Conservation (phyloP, 2,797 vertebrate genomes). For the Squalus acanthias region DNA sequence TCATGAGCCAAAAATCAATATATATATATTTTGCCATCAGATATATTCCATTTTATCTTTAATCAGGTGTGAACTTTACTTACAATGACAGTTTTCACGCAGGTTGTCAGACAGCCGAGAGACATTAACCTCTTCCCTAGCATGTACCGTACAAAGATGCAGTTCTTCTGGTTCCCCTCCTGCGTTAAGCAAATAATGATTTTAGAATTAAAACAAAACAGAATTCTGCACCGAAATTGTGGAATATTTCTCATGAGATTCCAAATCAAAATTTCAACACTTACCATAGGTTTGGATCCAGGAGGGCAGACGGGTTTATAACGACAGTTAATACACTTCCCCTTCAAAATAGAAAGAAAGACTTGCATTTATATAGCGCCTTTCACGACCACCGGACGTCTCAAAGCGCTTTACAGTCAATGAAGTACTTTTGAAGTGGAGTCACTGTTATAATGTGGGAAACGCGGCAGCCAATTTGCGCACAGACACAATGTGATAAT, state of each 20-base stretch:
- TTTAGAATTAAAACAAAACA: neutral
- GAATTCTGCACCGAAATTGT: neutral
- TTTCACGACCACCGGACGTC: too few relatives aligned
- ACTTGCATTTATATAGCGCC: too few relatives aligned
- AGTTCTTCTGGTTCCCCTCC: slow-evolving; percentile 54
- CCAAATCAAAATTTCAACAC: slow-evolving; percentile 42
- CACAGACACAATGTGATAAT: too few relatives aligned
- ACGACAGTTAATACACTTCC: slow-evolving; percentile 55
- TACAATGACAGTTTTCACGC: slow-evolving; percentile 60
- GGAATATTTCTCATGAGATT: neutral
- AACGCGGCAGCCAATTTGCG: too few relatives aligned
- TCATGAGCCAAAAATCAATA: neutral
- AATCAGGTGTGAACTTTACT: slow-evolving; percentile 47
- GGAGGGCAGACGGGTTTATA: slow-evolving; percentile 58
- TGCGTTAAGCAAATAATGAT: slow-evolving; percentile 43
- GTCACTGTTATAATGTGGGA: too few relatives aligned
- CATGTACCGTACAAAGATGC: slow-evolving; percentile 54
- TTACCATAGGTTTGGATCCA: slow-evolving; percentile 60
- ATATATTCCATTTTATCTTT: neutral
- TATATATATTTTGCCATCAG: neutral
- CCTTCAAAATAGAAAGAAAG: slow-evolving; percentile 50
- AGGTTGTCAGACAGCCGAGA: slow-evolving; percentile 66
- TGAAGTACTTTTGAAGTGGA: too few relatives aligned
- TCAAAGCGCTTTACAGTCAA: too few relatives aligned
- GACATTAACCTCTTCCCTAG: slow-evolving; percentile 48